Percentiles rank a stretch among this genome's conserved stretches.
phyloP scores from a whole-genome alignment of 2,113 vertebrate species.

The Eudyptes chrysolophus region DNA sequence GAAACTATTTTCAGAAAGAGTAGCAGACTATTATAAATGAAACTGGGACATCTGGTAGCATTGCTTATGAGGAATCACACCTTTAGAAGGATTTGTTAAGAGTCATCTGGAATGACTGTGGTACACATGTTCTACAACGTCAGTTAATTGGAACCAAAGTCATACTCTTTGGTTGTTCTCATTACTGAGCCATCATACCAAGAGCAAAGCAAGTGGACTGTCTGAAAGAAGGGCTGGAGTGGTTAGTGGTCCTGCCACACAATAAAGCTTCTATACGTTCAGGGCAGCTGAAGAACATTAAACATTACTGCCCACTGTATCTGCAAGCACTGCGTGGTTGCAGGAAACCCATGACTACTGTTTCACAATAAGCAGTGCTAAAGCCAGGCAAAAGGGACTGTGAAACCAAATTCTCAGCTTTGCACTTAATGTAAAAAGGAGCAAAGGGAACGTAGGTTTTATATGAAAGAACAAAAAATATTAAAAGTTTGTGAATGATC shows the following conservation, averaged over 20 bases:
- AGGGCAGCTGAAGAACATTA: not conserved
- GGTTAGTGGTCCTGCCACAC: not conserved
- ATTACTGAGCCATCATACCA: not conserved
- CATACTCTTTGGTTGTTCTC: not conserved
- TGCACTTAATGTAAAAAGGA: not conserved
- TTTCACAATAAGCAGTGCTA: not conserved
- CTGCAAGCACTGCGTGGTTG: not conserved
- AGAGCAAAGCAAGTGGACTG: not conserved
- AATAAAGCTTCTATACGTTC: not conserved
- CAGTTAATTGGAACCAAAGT: not conserved
- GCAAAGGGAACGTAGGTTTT: not conserved
- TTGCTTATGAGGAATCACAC: not conserved
- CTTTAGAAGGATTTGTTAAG: not conserved
- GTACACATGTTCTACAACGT: fast-evolving
- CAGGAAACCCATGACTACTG: not conserved
- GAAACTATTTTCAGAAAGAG: not conserved
- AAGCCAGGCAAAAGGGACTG: not conserved
- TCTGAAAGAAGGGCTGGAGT: not conserved
- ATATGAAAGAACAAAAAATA: not conserved
- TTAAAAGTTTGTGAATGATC: not conserved
- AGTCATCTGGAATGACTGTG: not conserved
- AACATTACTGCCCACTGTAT: not conserved
- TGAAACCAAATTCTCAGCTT: not conserved
- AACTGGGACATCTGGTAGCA: not conserved
- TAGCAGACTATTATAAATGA: not conserved